phyloP scores from a whole-genome alignment of 2,888 invertebrate species.

The Cylloceria caligata region DNA sequence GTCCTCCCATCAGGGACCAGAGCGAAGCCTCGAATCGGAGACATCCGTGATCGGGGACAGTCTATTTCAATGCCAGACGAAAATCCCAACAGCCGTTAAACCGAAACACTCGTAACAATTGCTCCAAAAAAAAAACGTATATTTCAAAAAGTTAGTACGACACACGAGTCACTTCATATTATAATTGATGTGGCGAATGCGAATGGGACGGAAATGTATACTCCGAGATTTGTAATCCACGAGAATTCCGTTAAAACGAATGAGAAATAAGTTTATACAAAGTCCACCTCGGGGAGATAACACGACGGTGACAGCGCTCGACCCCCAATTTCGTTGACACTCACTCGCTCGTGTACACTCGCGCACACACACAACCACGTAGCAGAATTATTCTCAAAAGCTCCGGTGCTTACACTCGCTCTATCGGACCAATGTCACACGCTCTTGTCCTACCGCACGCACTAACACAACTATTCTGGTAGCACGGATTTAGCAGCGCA shows the following conservation, averaged over 20 bases:
- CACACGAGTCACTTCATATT: neutral
- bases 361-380: neutral
- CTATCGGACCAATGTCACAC: slow-evolving; percentile 42
- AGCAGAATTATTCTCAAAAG: slow-evolving; percentile 10
- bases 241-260: neutral
- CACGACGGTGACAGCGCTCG: slow-evolving; percentile 34
- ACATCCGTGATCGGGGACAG: neutral
- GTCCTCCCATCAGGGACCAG: neutral
- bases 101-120: neutral
- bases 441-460: neutral
- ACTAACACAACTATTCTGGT: neutral
- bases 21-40: neutral
- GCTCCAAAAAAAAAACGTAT: neutral
- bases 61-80: neutral
- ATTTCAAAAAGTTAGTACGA: neutral
- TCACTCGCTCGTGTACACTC: slow-evolving; percentile 24
- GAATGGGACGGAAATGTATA: neutral
- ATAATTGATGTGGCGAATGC: neutral
- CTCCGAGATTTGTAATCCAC: slow-evolving; percentile 4
- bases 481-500: neutral
- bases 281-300: neutral
- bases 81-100: neutral
- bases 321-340: slow-evolving; percentile 45
- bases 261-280: neutral
- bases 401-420: slow-evolving; percentile 19